Base-by-base conservation (phyloP, 2,113 vertebrate genomes). In the Microtus richardsoni region DNA sequence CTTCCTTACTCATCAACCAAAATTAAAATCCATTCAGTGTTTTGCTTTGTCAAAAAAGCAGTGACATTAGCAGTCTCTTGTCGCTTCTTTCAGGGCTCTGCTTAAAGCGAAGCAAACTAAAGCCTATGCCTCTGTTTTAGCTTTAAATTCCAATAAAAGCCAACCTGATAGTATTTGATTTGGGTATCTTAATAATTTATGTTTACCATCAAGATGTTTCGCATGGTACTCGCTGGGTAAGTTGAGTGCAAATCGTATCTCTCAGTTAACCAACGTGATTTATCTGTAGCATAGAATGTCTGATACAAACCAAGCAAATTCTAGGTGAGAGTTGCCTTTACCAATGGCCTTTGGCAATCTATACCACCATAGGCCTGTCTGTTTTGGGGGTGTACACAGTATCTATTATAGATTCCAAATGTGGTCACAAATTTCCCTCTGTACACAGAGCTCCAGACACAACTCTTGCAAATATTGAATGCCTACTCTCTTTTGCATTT, bases 101-200 rank as follows among this genome's bases (percentile, higher is more conserved):
- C 39, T 80, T 82, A n/a, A 87, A 77, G 80, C 41, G 39, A 96
- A 94, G 49, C 74, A 88, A 92, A 83, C 66, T n/a, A 41, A 91
- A 94, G 89, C 49, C 14, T 10, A 13, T 22, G 30, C 36, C 94
- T 96, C 54, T 90, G 39, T 91, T 79, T 86, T 78, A 47, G 16
- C 60, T 91, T 93, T 75, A 75, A 26, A 96, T 68, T 94, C 73
- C 73, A 66, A 68, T 92, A 52, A 88, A 30, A 78, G 49, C 3
- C 58, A 75, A 93, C 64, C 78, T 0, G 13, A 70, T 70, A 64
- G 41, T 89, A 86, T 68, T 97, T 78, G 75, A 97, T 97, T 95
- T 95, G 88, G 17, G 80, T 47, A 49, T 74, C 92, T 95, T 95
- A 94, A 93, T 93, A 88, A 93, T 94, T 97, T 96, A 88, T 91